phyloP scores from a whole-genome alignment of 2,888 invertebrate genomes.

The Scotopteryx bipunctaria region DNA sequence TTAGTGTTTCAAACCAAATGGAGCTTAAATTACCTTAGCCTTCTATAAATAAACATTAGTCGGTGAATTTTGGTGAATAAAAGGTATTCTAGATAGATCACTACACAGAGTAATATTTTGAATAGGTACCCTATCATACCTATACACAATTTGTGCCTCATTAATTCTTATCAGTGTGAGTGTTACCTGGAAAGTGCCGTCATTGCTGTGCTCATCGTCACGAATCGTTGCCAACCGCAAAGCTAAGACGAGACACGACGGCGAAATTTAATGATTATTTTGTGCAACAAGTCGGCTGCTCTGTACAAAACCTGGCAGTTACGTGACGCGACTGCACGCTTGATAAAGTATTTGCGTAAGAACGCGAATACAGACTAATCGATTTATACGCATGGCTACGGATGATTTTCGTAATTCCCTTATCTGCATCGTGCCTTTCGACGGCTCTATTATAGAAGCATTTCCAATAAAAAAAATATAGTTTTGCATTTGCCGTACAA shows the following conservation, averaged over 20 bases:
- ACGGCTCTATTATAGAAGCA: constrained; percentile 49
- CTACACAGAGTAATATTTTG: too few species aligned
- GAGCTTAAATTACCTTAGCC: too few species aligned
- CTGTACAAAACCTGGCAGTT: constrained; percentile 60
- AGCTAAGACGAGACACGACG: constrained; percentile 44
- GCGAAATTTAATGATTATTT: constrained; percentile 48
- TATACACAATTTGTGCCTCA: constrained; percentile 8
- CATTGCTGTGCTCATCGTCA: constrained; percentile 36
- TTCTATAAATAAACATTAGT: too few species aligned
- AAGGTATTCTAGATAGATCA: too few species aligned
- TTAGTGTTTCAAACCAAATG: too few species aligned
- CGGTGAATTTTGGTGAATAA: too few species aligned
- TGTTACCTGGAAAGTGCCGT: constrained; percentile 16
- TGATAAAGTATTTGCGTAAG: constrained; percentile 76
- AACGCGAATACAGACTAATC: constrained; percentile 68
- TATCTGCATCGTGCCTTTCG: constrained; percentile 63
- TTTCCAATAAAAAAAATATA: constrained; percentile 46
- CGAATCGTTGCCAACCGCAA: constrained; percentile 47
- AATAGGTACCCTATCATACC: too few species aligned
- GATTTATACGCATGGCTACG: constrained; percentile 73
- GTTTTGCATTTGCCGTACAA: constrained; percentile 23
- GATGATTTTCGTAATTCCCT: constrained; percentile 73
- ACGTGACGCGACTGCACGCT: constrained; percentile 75
- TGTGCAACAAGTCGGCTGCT: constrained; percentile 64
- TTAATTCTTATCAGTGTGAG: constrained; percentile 18